A percentile compares a stretch with the other conserved stretches of the same genome.
phyloP scores from a whole-genome alignment of 2,888 invertebrate species.

The Diloba caeruleocephala region DNA sequence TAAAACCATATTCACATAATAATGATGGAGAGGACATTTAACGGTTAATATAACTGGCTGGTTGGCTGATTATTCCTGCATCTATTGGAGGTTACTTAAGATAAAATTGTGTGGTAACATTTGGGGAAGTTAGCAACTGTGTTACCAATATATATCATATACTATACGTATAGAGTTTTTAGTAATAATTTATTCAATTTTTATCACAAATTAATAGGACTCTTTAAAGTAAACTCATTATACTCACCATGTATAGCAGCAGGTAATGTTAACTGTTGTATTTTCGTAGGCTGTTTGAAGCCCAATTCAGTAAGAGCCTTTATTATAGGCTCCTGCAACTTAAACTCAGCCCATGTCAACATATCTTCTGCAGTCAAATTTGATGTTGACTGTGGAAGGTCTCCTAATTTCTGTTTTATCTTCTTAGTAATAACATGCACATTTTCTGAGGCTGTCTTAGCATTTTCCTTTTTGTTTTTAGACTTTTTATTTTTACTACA shows the following conservation, averaged over 20 bases:
- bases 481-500: constrained; percentile 17
- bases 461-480: constrained; percentile 30
- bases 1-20: too few relatives aligned
- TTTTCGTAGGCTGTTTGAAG: constrained; percentile 95
- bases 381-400: constrained; percentile 55
- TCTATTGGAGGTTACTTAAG: too few relatives aligned
- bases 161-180: too few relatives aligned
- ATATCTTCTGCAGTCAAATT: constrained; percentile 80
- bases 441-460: background rate
- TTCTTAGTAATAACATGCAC: constrained; percentile 38
- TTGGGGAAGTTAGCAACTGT: too few relatives aligned
- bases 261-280: constrained; percentile 94
- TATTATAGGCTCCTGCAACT: constrained; percentile 92
- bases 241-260: constrained; percentile 94
- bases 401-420: constrained; percentile 72
- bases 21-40: too few relatives aligned
- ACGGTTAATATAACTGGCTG: too few relatives aligned
- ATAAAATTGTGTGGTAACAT: too few relatives aligned
- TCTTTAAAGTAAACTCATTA: background rate
- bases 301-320: constrained; percentile 93
- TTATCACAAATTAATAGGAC: too few relatives aligned
- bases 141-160: too few relatives aligned
- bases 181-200: too few relatives aligned
- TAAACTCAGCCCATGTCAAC: constrained; percentile 91
- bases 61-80: too few relatives aligned